Base-by-base conservation (phyloP, 2,888 invertebrate genomes). In the Melinaea marsaeus region DNA sequence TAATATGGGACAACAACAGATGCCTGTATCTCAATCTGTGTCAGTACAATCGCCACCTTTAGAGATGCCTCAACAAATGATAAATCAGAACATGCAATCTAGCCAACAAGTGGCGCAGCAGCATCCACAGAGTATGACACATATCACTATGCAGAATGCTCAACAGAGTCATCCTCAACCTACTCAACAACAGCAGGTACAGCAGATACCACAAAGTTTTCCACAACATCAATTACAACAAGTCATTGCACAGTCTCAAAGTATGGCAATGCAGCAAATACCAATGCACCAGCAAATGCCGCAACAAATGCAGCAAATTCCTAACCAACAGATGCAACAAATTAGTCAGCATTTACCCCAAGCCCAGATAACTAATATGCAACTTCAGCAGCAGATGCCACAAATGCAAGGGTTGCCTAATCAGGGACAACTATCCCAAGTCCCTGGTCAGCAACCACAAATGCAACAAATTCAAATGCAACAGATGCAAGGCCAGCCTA, bases 401-500 rank as follows among this genome's bases (percentile, higher is more conserved):
- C 90, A 90, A 70, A 90, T 90, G 85, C 91, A 91, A 73, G 85
- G 85, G 33, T 83, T 91, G 74, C 83, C 89, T 3, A 89, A 86
- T 66, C 91, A 90, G 72, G 87, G 84, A 13, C 90, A 90, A 74
- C 84, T 90, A 67, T 71, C 84, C 22, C 92, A 91, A 77, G 91
- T 91, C 64, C 72, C 89, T 42, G 82, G 78, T 57, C 91, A 91
- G 71, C 91, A 90, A 73, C 83, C 88, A 0, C 91, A 91, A 72
- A 88, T 90, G 86, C 91, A 91, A 74, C 91, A 91, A 74, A 87
- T 90, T 77, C 91, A 90, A 75, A 87, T 86, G 85, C 92, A 90
- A 72, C 90, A 90, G 70, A 90, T 91, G 84, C 89, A 89, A 70
- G 81, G 79, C 4, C 91, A 87, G 71, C 84, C 86, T 4, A 90